Conservation (phyloP, 1,140 invertebrate genomes). For the Neotoxoptera formosana region DNA sequence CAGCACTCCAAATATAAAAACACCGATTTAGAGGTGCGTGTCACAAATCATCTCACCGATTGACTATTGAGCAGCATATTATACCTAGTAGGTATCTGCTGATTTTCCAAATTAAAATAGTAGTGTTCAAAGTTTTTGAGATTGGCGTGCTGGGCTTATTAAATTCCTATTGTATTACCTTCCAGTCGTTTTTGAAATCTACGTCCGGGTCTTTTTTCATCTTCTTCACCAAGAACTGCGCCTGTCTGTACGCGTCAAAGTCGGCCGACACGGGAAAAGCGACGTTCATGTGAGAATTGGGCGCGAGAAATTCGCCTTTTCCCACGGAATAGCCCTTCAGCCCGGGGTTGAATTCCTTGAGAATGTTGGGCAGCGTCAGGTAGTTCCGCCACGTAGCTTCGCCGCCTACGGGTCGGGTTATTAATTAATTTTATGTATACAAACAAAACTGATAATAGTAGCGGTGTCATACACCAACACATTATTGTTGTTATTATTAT, state of each 20-base stretch:
- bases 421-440: neutral
- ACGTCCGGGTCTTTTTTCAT: constrained; percentile 73
- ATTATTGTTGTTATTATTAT: neutral
- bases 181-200: constrained; percentile 77
- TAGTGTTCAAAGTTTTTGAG: neutral
- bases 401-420: constrained; percentile 67
- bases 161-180: constrained; percentile 69
- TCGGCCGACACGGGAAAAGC: constrained; percentile 76
- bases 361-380: constrained; percentile 75
- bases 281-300: constrained; percentile 72
- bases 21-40: neutral
- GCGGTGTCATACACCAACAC: neutral
- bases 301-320: constrained; percentile 74
- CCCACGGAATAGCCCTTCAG: constrained; percentile 75
- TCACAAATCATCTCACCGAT: neutral
- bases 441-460: neutral
- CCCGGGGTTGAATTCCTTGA: constrained; percentile 76
- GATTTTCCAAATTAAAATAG: neutral
- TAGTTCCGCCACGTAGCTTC: constrained; percentile 73
- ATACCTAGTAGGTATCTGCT: too few species aligned
- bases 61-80: neutral
- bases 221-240: constrained; percentile 72
- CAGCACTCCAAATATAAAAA: neutral
- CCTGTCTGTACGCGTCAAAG: constrained; percentile 75
- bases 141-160: neutral